Conservation (phyloP, 1,140 invertebrate genomes). For the Lucilia cuprina region DNA sequence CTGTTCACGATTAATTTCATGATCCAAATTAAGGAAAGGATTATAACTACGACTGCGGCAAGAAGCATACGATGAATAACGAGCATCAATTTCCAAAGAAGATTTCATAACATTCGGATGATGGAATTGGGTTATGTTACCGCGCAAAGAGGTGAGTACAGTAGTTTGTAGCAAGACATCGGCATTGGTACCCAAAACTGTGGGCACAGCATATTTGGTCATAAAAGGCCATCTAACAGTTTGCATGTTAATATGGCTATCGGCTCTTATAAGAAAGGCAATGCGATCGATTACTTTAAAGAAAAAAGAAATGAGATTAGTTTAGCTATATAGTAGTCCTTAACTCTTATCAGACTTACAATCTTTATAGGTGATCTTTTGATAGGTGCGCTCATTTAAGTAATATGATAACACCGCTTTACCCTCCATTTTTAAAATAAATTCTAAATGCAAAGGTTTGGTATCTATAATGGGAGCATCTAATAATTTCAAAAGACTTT, state of each 20-base stretch:
- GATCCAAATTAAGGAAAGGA: constrained; percentile 67
- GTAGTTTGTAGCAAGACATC: constrained; percentile 64
- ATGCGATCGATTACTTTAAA: constrained; percentile 50
- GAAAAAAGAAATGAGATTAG: not conserved
- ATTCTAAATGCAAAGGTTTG: constrained; percentile 66
- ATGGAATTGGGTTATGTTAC: constrained; percentile 65
- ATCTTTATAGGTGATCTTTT: constrained; percentile 60
- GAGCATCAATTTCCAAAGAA: constrained; percentile 68
- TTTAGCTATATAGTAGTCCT: not conserved
- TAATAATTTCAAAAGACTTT: constrained; percentile 64
- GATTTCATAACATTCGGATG: constrained; percentile 59
- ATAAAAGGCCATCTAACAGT: constrained; percentile 60
- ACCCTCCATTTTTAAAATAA: constrained; percentile 68
- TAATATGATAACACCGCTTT: constrained; percentile 69
- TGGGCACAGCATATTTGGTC: constrained; percentile 64
- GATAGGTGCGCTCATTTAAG: constrained; percentile 67
- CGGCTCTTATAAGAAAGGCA: constrained; percentile 49
- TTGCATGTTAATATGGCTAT: constrained; percentile 60
- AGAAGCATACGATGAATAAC: constrained; percentile 68
- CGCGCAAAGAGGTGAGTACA: constrained; percentile 66
- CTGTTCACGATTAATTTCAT: constrained; percentile 67
- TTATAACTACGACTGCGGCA: constrained; percentile 68
- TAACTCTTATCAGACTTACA: constrained; percentile 52
- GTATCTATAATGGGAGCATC: constrained; percentile 63
- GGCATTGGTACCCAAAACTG: constrained; percentile 67